Base-by-base conservation (phyloP, 1,140 invertebrate genomes). In the Drosophila pandora region DNA sequence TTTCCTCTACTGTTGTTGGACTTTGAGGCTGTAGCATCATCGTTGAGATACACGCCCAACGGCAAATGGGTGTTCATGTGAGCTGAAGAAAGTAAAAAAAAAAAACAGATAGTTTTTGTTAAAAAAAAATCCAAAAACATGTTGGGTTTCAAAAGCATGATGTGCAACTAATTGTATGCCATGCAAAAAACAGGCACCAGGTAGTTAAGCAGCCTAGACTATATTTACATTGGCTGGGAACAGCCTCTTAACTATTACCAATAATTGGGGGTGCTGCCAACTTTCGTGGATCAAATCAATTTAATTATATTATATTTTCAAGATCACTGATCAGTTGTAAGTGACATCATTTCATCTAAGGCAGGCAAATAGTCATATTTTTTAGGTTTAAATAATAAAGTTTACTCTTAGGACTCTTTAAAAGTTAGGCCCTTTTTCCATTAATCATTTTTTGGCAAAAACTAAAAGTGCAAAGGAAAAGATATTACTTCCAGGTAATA, bases 51-150 rank as follows among this genome's bases (percentile, higher is more conserved):
- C 2, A 89, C 85, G 2, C 80, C 77, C 64, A 80, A 12, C 7
- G 81, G 85, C 55, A 85, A 53, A 50, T 90, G 81, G 1, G 76
- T 62, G 48, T 81, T 85, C 61, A 90, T 81, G 49, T 90, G 85
- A n/a, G 78, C 85, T 85, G 61, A 34, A 45, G 45, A 41, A 39
- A 56, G 64, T 23, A 0, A 17, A 54, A 17, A 17, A 17, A 17
- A 17, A 23, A 10, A 30, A 21, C 0, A 68, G 49, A 55, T 32
- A 62, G 23, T 61, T 55, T 49, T 30, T 30, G 5, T 28, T 28
- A 4, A 28, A 37, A 12, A 37, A 37, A 43, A 12, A n/a, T 49
- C 7, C 4, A 7, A 32, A 2, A 7, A 21, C 37, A 7, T 13
- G 5, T 4, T 28, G 25, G 39, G 1, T 50, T 34, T 34, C 4